These are phyloP conservation scores for Petrolisthes cinctipes DNA, from an alignment of 2,888 invertebrate species.

Conservation along the genomic window DNA sequence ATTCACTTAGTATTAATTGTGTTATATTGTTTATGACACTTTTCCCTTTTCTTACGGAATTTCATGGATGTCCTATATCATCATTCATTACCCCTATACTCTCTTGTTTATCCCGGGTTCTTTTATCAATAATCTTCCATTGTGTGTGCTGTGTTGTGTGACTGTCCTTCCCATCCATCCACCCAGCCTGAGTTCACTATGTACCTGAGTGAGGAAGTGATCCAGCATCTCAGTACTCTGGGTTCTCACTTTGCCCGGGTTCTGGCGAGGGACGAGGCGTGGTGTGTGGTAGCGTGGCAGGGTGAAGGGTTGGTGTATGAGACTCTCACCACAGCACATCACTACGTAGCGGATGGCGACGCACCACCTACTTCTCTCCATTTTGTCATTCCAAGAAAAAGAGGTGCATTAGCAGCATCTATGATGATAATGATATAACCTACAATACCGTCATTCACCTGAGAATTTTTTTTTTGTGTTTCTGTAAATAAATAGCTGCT, in stretches of 20 bases:
- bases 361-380: conserved; percentile 30
- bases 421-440: too few species aligned
- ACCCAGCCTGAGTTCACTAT: conserved; percentile 52
- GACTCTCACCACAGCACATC: conserved; percentile 23
- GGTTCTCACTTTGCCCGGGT: conserved; percentile 39
- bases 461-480: too few species aligned
- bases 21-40: too few species aligned
- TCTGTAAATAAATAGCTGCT: too few species aligned
- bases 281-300: conserved; percentile 49
- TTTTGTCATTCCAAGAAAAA: conserved; percentile 32
- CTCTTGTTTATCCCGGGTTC: too few species aligned
- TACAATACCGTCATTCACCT: too few species aligned
- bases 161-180: neutral
- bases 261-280: conserved; percentile 34
- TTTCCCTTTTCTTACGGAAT: too few species aligned
- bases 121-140: too few species aligned
- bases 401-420: conserved; percentile 11
- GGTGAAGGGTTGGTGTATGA: conserved; percentile 35
- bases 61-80: too few species aligned
- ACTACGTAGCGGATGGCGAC: neutral
- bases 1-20: too few species aligned
- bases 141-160: too few species aligned
- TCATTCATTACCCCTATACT: too few species aligned
- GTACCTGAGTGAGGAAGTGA: conserved; percentile 25
- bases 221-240: conserved; percentile 18